Conservation (phyloP, 1,140 invertebrate species). For the Drosophila quadrilineata region DNA sequence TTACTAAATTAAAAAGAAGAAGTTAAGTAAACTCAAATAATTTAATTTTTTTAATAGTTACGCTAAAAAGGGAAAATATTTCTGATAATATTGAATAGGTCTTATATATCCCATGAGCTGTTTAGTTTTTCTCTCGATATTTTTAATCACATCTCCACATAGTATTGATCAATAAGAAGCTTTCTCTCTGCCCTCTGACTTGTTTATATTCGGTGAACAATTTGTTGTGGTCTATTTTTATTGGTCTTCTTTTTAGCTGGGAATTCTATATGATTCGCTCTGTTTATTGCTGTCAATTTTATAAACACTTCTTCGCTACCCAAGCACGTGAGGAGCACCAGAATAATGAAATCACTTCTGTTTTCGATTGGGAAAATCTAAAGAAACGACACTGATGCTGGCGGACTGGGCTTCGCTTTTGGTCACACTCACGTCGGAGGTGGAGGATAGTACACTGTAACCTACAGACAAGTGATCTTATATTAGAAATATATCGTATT, state of each 20-base stretch:
- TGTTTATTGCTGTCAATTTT: conserved; percentile 53
- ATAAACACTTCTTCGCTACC: conserved; percentile 56
- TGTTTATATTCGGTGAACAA: conserved; percentile 18
- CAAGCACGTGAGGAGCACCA: conserved; percentile 33
- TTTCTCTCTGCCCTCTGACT: neutral
- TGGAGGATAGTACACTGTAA: conserved; percentile 45
- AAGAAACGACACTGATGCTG: conserved; percentile 56
- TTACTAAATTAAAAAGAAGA: neutral
- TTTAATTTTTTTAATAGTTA: neutral
- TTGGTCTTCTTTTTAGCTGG: conserved; percentile 14
- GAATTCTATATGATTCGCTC: conserved; percentile 13
- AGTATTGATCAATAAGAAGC: neutral
- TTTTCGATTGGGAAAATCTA: conserved; percentile 49
- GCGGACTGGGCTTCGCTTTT: conserved; percentile 39
- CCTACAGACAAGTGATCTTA: neutral
- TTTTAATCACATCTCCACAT: conserved; percentile 6
- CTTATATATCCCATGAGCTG: no score
- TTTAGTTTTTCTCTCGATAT: no score
- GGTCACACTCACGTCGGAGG: conserved; percentile 37
- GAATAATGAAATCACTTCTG: conserved; percentile 38
- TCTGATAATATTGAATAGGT: no score
- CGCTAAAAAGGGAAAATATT: no score
- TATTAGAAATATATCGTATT: neutral
- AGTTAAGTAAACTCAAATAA: neutral
- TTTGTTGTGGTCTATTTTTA: conserved; percentile 49